Conservation (phyloP, 2,888 invertebrate species). For the Volucella bombylans region DNA sequence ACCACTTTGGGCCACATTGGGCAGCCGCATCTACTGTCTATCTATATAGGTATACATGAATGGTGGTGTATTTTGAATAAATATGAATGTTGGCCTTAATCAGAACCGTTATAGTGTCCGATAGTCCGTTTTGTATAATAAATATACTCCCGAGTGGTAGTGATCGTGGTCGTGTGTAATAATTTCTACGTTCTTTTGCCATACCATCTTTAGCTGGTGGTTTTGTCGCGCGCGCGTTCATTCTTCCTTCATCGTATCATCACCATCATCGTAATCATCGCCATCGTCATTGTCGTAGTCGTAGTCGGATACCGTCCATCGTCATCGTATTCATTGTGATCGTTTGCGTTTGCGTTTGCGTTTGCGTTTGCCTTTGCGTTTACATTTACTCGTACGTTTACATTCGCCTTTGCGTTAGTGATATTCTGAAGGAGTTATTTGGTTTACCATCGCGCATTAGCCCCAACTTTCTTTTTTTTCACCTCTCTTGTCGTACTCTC, state of each 20-base stretch:
- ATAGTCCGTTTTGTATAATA: slow-evolving; percentile 72
- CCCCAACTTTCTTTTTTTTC: slow-evolving; percentile 68
- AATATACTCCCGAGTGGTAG: slow-evolving; percentile 48
- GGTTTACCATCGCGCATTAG: slow-evolving; percentile 67
- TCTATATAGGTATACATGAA: slow-evolving; percentile 25
- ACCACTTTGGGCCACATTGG: slow-evolving; percentile 49
- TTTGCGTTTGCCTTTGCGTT: not conserved
- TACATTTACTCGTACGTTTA: not conserved
- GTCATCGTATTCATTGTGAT: slow-evolving; percentile 10
- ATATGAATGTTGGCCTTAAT: slow-evolving; percentile 80
- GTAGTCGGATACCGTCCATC: not conserved
- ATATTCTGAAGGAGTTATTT: slow-evolving; percentile 69
- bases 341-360: slow-evolving; percentile 57
- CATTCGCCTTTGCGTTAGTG: slow-evolving; percentile 8
- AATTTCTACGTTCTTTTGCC: slow-evolving; percentile 70
- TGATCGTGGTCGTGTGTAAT: slow-evolving; percentile 59
- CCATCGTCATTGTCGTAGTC: slow-evolving; percentile 38
- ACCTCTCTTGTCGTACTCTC: too few relatives aligned
- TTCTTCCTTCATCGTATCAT: slow-evolving; percentile 46
- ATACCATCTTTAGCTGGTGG: slow-evolving; percentile 63
- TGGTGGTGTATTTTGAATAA: slow-evolving; percentile 79
- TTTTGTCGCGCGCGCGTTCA: slow-evolving; percentile 60
- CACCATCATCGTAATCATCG: slow-evolving; percentile 3
- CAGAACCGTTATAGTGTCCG: slow-evolving; percentile 81
- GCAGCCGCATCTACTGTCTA: slow-evolving; percentile 22